Base-by-base conservation (phyloP, 2,797 vertebrate genomes). In the Sarcoramphus papa region DNA sequence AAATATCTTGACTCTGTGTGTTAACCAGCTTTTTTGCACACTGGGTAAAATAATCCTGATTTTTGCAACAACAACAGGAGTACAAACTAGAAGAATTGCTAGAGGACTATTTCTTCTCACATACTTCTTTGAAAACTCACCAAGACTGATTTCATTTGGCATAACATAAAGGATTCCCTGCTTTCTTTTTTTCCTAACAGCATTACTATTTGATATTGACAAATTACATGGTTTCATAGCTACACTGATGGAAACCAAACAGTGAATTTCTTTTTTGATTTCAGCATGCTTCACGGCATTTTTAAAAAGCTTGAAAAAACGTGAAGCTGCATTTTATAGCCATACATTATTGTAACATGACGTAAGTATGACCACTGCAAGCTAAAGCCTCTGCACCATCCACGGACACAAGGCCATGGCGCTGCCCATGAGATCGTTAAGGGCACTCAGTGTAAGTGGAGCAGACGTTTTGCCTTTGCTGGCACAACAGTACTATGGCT, bases 401-500 rank as follows among this genome's bases (percentile, higher is more conserved):
- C 31, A 1, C 2, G 48, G 57, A 41, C 9, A 6, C 7, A 12
- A 1, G 30, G 41, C 21, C n/a, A 2, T 2, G 20, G n/a, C 4
- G 6, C 28, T 40, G 16, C 22, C n/a, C 41, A 8, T 41, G 14
- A 33, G 33, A 22, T 16, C 3, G 9, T 3, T 14, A 27, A 48
- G 33, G 22, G 16, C 25, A 8, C 23, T 22, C 19, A 1, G 20
- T 5, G 20, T 15, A 15, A 6, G 5, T 1, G 21, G 18, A 43
- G 43, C 18, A 7, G 31, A 27, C 0, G 3, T 43, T 33, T 31
- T 22, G 48, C 14, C 57, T 18, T 37, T 16, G 40, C 18, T 37
- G 48, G 22, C 27, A 14, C 16, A 2, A 5, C 0, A 8, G 6
- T 4, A 5, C 28, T 18, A 11, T 2, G 3, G 41, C 15, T 13